Evolutionary conservation across 1,140 invertebrate species (phyloP).

Genomic region (Bombus vancouverensis): DNA sequence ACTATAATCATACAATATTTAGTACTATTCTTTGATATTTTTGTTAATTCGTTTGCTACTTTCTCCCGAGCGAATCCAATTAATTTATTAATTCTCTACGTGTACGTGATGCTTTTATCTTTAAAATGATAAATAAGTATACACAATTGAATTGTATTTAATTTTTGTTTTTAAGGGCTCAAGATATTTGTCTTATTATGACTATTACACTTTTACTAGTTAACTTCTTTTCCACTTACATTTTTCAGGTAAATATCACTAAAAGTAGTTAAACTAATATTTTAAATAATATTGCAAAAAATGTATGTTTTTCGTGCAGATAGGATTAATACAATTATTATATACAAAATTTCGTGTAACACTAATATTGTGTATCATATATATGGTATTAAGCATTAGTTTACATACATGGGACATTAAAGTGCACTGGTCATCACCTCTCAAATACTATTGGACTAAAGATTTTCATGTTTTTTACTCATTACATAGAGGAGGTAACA

Average conservation of each 20-base stretch:
- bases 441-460: slow-evolving; percentile 82
- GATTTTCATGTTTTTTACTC: slow-evolving; percentile 84
- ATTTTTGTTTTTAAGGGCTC: slow-evolving; percentile 83
- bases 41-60: slow-evolving; percentile 77
- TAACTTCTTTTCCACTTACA: slow-evolving; percentile 88
- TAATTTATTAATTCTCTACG: slow-evolving; percentile 77
- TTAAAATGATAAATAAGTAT: slow-evolving; percentile 7
- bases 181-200: slow-evolving; percentile 87
- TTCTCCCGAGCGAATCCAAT: slow-evolving; percentile 74
- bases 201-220: slow-evolving; percentile 86
- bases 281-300: slow-evolving; percentile 38
- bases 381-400: slow-evolving; percentile 83
- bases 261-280: slow-evolving; percentile 28
- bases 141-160: slow-evolving; percentile 21
- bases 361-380: slow-evolving; percentile 83
- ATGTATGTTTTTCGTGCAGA: slow-evolving; percentile 77
- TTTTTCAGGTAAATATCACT: slow-evolving; percentile 86
- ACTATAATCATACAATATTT: slow-evolving; percentile 76
- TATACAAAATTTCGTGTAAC: slow-evolving; percentile 85
- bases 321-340: slow-evolving; percentile 87
- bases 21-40: slow-evolving; percentile 77
- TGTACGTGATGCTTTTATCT: slow-evolving; percentile 70
- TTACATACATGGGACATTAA: slow-evolving; percentile 85
- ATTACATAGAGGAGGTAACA: slow-evolving; percentile 84
- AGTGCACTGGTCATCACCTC: slow-evolving; percentile 82